Evolutionary conservation across 23 tunicate genomes (phyloP).

Genomic region (Ascidia mentula): DNA sequence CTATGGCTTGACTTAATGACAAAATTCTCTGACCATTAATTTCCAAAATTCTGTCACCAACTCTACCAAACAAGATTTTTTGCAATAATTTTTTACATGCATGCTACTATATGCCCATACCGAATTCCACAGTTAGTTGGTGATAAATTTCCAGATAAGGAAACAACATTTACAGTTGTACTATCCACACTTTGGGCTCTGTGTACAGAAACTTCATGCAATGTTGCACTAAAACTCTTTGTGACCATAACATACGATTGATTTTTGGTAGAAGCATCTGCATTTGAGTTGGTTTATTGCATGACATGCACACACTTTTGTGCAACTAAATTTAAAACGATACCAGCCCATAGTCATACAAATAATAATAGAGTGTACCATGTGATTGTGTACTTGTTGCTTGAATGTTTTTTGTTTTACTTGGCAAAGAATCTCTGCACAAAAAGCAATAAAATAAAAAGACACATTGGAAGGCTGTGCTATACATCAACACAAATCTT

Average conservation of each 20-base stretch:
- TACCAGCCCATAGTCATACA: too few relatives aligned
- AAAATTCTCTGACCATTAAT: conserved; percentile 47
- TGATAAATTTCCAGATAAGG: conserved; percentile 21
- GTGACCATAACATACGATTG: conserved; percentile 76
- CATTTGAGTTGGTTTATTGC: too few relatives aligned
- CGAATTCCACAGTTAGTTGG: conserved; percentile 7
- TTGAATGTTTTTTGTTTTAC: too few relatives aligned
- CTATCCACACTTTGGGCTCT: conserved; percentile 16
- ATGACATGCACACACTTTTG: too few relatives aligned
- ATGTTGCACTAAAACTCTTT: conserved; percentile 57
- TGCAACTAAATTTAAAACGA: too few relatives aligned
- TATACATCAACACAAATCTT: too few relatives aligned
- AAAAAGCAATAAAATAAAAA: too few relatives aligned
- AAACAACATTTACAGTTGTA: conserved; percentile 34
- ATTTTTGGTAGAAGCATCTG: not conserved
- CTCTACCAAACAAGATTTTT: conserved; percentile 31
- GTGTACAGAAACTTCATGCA: conserved; percentile 25
- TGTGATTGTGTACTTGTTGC: too few relatives aligned
- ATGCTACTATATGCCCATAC: conserved; percentile 1
- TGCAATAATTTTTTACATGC: not conserved
- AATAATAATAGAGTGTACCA: too few relatives aligned
- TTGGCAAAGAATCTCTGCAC: too few relatives aligned
- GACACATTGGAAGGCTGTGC: too few relatives aligned
- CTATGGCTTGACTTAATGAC: conserved; percentile 76
- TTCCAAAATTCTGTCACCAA: conserved; percentile 63